Evolutionary conservation across 2,797 vertebrate species (phyloP).

Genomic region (Tinamus major): DNA sequence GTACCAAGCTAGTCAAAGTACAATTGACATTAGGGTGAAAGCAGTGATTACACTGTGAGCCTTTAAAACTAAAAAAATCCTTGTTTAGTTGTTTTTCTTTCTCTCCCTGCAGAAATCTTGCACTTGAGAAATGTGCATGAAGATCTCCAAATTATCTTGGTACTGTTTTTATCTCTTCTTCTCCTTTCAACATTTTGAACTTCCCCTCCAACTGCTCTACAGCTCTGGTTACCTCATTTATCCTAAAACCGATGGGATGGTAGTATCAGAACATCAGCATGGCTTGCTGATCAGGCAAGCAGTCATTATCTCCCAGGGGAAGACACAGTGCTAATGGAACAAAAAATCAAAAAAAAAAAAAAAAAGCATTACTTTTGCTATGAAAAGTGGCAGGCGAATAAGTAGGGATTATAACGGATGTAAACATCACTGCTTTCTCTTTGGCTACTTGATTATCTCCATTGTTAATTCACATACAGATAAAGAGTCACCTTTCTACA

Average conservation of each 20-base stretch:
- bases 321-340: neutral
- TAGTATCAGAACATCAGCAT: neutral
- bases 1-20: neutral
- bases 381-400: neutral
- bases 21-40: neutral
- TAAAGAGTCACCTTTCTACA: neutral
- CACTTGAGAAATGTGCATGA: neutral
- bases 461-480: slow-evolving; percentile 18
- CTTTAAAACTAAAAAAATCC: neutral
- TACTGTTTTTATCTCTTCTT: neutral
- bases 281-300: neutral
- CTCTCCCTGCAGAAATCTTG: neutral
- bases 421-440: neutral
- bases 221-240: neutral
- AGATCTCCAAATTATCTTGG: neutral
- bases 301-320: neutral
- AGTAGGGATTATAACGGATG: neutral
- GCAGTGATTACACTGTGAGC: neutral
- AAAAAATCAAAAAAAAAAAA: neutral
- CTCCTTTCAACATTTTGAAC: neutral
- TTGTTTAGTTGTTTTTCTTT: neutral
- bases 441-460: neutral
- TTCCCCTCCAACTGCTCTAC: neutral
- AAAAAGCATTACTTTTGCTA: neutral
- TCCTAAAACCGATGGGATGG: neutral